Percentiles rank a stretch among this genome's conserved stretches.
These are phyloP conservation scores for Nycticorax nycticorax DNA, from an alignment of 2,113 vertebrate species.

Conservation along the genomic window DNA sequence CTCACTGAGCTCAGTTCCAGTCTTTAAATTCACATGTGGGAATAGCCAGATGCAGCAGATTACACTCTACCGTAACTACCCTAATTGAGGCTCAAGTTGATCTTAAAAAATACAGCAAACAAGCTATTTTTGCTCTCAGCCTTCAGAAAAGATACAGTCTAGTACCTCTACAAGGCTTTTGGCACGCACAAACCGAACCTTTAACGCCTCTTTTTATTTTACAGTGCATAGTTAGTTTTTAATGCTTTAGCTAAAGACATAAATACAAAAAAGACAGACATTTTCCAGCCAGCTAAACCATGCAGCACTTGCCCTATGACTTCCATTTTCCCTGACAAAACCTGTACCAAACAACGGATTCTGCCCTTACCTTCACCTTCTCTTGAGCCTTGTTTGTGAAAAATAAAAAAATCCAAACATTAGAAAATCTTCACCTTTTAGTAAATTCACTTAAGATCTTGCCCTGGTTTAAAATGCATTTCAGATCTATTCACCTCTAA, in stretches of 20 bases:
- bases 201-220: background rate
- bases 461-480: background rate
- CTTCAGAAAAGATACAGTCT: background rate
- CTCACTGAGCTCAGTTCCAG: conserved; percentile 74
- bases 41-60: conserved; percentile 80
- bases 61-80: conserved; percentile 84
- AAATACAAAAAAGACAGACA: background rate
- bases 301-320: background rate
- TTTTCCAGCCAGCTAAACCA: background rate
- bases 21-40: conserved; percentile 82
- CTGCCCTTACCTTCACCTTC: background rate
- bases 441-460: background rate
- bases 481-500: background rate
- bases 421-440: background rate
- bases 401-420: background rate
- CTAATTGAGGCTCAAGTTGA: conserved; percentile 83
- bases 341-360: background rate
- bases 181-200: background rate
- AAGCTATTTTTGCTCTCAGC: conserved; percentile 33
- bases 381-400: background rate
- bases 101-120: conserved; percentile 28
- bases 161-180: background rate
- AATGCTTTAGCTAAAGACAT: background rate
- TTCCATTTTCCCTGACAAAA: background rate
- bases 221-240: background rate